Base-by-base conservation (phyloP, 1,140 invertebrate genomes). In the Branchinecta lindahli region DNA sequence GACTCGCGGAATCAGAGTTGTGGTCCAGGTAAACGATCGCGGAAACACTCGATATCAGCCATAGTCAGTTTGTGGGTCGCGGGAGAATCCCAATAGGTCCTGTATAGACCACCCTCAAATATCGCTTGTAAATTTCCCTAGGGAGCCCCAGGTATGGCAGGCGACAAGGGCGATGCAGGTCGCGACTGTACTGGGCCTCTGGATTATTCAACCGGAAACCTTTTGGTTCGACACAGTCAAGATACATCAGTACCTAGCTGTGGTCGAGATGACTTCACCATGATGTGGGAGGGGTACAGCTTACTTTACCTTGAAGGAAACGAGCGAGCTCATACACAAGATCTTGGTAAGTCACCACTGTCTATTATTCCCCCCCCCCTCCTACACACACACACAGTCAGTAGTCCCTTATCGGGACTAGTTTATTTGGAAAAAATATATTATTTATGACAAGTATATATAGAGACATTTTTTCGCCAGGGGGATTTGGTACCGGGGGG, bases 241-340 rank as follows among this genome's bases (percentile, higher is more conserved):
- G 88, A 85, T 66, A 83, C 85, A 6, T 78, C 80, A 70, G 83
- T 96, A 46, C 96, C 95, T 3, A 74, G 79, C 20, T 99, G 96
- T 78, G 91, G 92, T 0, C 89, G 93, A 52, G 84, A 85, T 0
- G 86, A 89, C 79, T 61, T 61, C 6, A 20, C 18, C 52, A 61
- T 15, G 18, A 80, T 98, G 7, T 99, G 96, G 96, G 89, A 94
- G 68, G 96, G 96, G 47, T 99, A 96, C 84, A 96, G 92, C 73
- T 83, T 99, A 46, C 80, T 99, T 0, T 96, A 94, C 76, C 88
- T 96, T 52, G 92, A 97, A 81, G 96, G 96, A 66, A 96, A 98
- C 76, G 95, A 98, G 80, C 93, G 91, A 79, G 87, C 94, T 0
- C 94, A 97, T 77, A 93, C 92, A 75, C 96, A 98, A 86, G 96